Conservation (phyloP, 2,113 vertebrate genomes). For the Corapipo altera region DNA sequence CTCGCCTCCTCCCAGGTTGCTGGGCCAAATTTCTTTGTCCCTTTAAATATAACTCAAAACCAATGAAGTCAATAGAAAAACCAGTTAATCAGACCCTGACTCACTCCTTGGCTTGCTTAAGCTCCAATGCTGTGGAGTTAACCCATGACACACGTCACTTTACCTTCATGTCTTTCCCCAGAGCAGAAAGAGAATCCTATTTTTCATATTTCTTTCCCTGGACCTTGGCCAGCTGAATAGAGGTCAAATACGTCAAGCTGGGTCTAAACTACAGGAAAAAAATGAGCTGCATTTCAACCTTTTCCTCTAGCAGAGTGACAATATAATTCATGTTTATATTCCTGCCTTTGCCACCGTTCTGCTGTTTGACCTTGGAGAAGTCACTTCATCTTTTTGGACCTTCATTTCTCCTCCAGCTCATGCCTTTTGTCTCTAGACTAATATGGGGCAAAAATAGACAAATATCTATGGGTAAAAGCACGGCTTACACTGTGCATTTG, state of each 20-base stretch:
- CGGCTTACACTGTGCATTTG: rapidly evolving
- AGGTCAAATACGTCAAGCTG: constrained; percentile 31
- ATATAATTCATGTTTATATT: constrained; percentile 63
- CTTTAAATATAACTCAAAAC: background rate
- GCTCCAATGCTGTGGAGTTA: background rate
- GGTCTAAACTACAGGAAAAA: constrained; percentile 44
- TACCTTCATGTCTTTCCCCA: background rate
- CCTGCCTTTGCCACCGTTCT: background rate
- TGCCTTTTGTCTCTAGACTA: background rate
- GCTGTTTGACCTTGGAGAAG: constrained; percentile 50
- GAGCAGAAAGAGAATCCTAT: background rate
- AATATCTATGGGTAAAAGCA: background rate
- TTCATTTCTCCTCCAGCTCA: background rate
- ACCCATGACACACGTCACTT: background rate
- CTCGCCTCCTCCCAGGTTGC: background rate
- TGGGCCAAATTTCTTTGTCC: background rate
- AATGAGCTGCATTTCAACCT: constrained; percentile 45
- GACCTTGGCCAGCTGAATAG: constrained; percentile 37
- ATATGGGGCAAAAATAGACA: background rate
- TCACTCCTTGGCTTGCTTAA: background rate
- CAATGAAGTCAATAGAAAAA: background rate
- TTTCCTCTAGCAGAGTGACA: constrained; percentile 29
- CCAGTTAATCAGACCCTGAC: background rate
- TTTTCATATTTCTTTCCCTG: constrained; percentile 22
- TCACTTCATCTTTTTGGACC: constrained; percentile 27